phyloP scores from a whole-genome alignment of 1,140 invertebrate genomes.

The Oscheius sp. region DNA sequence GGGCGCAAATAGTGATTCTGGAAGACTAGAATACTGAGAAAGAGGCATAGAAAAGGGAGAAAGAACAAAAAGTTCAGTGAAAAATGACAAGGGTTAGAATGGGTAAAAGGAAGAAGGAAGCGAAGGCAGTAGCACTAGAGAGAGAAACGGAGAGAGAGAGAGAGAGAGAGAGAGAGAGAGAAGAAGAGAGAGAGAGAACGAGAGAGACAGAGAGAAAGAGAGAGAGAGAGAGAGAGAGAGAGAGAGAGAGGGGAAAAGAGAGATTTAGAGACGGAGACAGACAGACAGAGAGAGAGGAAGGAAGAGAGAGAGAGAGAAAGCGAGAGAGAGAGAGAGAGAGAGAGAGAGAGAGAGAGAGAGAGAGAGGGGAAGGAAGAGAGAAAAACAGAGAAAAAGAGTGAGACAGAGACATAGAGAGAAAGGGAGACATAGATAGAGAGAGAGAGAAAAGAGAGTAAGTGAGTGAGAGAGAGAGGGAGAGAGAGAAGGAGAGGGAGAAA shows the following conservation, averaged over 20 bases:
- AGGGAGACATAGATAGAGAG: no score
- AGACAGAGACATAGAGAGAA: background rate
- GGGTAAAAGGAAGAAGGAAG: background rate
- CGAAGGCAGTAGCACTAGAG: background rate
- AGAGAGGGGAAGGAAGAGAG: background rate
- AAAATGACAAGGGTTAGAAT: background rate
- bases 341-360: constrained; percentile 14
- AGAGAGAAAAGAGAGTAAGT: no score
- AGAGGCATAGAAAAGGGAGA: no score
- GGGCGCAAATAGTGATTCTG: no score
- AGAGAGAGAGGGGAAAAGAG: background rate
- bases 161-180: background rate
- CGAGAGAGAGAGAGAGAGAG: constrained; percentile 2
- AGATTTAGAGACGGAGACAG: background rate
- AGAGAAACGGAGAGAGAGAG: background rate
- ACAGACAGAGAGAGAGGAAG: background rate
- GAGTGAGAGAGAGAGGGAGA: background rate
- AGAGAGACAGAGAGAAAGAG: background rate
- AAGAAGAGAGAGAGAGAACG: background rate
- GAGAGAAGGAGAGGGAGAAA: background rate
- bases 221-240: background rate
- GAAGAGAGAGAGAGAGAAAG: constrained; percentile 1
- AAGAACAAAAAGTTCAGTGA: background rate
- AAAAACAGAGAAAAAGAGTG: background rate
- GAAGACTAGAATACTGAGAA: no score